Evolutionary conservation across 2,113 vertebrate species (phyloP), one percentile per base, ranked within the genome.

Genomic region (Alligator mississippiensis): DNA sequence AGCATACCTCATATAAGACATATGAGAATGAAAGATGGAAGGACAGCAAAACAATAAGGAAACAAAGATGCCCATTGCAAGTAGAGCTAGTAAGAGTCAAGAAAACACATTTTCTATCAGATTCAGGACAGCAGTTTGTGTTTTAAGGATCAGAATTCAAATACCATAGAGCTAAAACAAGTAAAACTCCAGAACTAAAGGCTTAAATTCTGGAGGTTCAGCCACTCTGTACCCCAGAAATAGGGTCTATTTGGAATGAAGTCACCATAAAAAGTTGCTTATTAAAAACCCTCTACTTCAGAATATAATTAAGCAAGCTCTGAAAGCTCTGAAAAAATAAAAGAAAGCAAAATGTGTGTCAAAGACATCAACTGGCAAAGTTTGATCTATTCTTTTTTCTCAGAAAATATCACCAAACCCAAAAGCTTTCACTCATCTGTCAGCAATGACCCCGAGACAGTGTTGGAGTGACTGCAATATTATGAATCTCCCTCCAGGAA

Each of bases 261-360:
- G 8, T 0, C 59, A 54, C 27, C 63, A 1, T 47, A 17, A 87
- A 18, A 30, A 81, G 28, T 10, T 15, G 0, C 0, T 30, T 5
- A 30, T 54, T 80, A 83, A 90, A 34, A 70, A 34, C 47, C 10
- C 38, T 47, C 14, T 74, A 19, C 34, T 74, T 38, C 47, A 74
- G 47, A 38, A 74, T 22, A 72, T 47, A 74, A 74, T 14, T 47
- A 74, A 74, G 10, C 70, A 74, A 47, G 18, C 34, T 47, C 66
- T 58, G 34, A 90, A 64, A 22, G 61, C 1, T 28, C 64, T 11
- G 47, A 47, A 47, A 47, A 47, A 47, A 47, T 47, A 47, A 47
- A 34, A 61, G 6, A 77, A 47, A 16, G 59, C 5, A 76, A 90
- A 93, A 70, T 15, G 6, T n/a, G 82, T 24, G 68, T 14, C 16